Evolutionary conservation across 2,113 vertebrate species (phyloP).

Genomic region (Smithornis capensis): DNA sequence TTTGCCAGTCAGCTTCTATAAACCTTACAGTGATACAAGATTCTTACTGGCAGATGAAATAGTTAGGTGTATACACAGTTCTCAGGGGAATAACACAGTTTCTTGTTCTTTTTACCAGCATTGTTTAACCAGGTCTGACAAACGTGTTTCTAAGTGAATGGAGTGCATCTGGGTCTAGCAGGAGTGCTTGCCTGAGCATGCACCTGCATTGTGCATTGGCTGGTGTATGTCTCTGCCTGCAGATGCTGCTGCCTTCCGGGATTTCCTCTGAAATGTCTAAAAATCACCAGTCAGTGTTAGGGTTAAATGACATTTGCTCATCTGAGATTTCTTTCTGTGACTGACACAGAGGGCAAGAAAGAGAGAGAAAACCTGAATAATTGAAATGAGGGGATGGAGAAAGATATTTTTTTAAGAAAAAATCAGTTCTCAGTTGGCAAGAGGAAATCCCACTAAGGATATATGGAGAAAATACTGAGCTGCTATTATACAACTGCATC

Average conservation of each 20-base stretch:
- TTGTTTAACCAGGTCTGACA: conserved; percentile 35
- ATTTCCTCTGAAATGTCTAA: neutral
- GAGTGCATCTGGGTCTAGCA: neutral
- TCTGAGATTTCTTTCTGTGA: neutral
- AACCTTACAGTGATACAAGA: conserved; percentile 50
- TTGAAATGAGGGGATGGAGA: neutral
- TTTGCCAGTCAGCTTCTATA: conserved; percentile 51
- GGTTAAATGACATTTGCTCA: neutral
- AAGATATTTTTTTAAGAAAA: neutral
- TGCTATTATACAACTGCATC: neutral
- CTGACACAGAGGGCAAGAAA: neutral
- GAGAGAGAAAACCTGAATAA: conserved; percentile 9
- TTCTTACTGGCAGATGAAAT: conserved; percentile 50
- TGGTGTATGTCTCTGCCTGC: neutral
- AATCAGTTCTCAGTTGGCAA: neutral
- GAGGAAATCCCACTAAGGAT: neutral
- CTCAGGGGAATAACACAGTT: neutral
- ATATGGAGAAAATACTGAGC: conserved; percentile 10
- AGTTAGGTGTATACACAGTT: neutral
- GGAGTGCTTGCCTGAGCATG: neutral
- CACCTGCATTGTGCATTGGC: neutral
- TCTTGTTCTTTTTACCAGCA: neutral
- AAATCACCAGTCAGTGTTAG: neutral
- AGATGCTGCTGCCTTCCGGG: neutral
- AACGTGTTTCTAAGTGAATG: neutral